Conservation (phyloP, 1,140 invertebrate species). For the Leptestheria dahalacensis region DNA sequence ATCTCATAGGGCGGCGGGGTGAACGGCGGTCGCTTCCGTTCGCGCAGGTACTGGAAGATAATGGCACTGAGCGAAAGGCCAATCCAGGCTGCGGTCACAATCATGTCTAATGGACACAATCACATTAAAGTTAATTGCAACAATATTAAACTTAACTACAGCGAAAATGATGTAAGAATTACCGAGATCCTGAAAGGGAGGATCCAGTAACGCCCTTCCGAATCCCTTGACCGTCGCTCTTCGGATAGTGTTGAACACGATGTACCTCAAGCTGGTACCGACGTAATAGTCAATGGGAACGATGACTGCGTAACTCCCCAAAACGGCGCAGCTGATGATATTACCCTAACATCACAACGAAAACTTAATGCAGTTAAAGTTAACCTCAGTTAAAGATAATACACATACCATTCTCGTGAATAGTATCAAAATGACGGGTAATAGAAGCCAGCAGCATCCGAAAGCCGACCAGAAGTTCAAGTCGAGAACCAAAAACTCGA, state of each 20-base stretch:
- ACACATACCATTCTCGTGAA: constrained; percentile 22
- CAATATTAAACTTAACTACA: not conserved
- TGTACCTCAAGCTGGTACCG: constrained; percentile 48
- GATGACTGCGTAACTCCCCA: constrained; percentile 45
- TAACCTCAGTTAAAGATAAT: constrained; percentile 7
- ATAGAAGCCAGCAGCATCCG: constrained; percentile 32
- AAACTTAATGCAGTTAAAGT: not conserved
- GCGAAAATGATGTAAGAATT: constrained; percentile 16
- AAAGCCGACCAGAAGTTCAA: constrained; percentile 46
- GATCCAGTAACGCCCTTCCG: constrained; percentile 38
- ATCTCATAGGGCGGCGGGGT: constrained; percentile 30
- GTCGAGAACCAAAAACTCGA: constrained; percentile 35
- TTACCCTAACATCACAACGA: constrained; percentile 29
- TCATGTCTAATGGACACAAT: constrained; percentile 35
- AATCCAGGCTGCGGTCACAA: constrained; percentile 36
- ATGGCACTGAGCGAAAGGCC: constrained; percentile 33
- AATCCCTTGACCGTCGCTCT: constrained; percentile 40
- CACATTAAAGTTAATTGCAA: constrained; percentile 11
- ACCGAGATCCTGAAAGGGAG: constrained; percentile 46
- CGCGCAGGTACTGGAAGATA: constrained; percentile 34
- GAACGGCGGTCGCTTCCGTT: constrained; percentile 37
- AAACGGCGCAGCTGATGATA: constrained; percentile 41
- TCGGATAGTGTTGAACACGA: constrained; percentile 46
- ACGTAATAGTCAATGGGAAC: constrained; percentile 44
- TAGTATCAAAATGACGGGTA: constrained; percentile 28